Evolutionary conservation across 1,140 invertebrate genomes (phyloP).

Genomic region (Aphaenogaster floridana): DNA sequence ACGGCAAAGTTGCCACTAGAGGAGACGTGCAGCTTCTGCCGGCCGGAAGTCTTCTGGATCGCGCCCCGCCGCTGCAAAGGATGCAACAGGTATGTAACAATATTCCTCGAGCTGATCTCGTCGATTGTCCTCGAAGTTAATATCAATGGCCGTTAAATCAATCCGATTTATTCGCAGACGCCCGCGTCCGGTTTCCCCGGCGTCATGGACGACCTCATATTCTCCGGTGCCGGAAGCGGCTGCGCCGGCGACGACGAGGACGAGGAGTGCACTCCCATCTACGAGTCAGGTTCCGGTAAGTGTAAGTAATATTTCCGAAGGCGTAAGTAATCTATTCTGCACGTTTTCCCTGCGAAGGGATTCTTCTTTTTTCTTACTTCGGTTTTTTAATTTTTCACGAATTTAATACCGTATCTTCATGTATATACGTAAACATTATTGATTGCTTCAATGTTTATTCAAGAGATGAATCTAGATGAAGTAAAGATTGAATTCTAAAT

Average conservation of each 20-base stretch:
- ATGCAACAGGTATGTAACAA: constrained; percentile 92
- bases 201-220: constrained; percentile 94
- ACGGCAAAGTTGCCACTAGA: constrained; percentile 91
- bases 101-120: background rate
- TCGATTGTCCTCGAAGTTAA: background rate
- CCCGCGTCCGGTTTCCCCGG: constrained; percentile 93
- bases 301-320: constrained; percentile 73
- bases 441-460: background rate
- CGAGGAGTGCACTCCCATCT: constrained; percentile 94
- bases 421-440: background rate
- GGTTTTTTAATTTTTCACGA: background rate
- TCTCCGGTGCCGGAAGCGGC: constrained; percentile 95
- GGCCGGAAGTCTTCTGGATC: constrained; percentile 91
- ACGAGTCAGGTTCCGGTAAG: constrained; percentile 92
- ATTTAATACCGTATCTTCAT: background rate
- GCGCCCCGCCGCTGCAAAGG: constrained; percentile 91
- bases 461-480: background rate
- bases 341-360: constrained; percentile 28
- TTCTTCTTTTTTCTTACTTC: background rate
- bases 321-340: constrained; percentile 69
- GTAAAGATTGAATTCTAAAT: background rate
- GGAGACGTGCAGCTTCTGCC: constrained; percentile 91
- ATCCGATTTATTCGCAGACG: constrained; percentile 88
- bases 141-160: constrained; percentile 1
- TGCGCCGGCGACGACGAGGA: constrained; percentile 95